Evolutionary conservation across 2,113 vertebrate genomes (phyloP), one percentile per base, ranked within the genome.

Genomic region (Thalassoma bifasciatum): DNA sequence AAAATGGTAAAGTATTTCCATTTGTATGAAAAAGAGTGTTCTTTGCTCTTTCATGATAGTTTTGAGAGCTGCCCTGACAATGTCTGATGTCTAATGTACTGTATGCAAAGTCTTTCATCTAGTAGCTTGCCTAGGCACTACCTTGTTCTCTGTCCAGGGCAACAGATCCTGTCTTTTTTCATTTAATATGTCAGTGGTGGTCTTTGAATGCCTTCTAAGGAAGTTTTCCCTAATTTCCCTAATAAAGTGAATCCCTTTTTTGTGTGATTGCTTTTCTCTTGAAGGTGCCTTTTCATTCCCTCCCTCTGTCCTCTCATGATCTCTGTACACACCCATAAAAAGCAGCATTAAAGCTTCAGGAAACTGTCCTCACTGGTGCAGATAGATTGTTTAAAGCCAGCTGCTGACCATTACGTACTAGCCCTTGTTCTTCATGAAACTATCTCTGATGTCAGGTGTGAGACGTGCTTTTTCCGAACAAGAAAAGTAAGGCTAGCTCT

Each of bases 341-440:
- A 46, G 42, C 19, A 62, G 60, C 36, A 13, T 37, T 59, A 40
- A 36, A 68, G 4, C n/a, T n/a, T n/a, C 60, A 66, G 60, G 66
- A 74, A 72, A 40, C 61, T 86, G 57, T 71, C 65, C 67, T 78
- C 24, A 21, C 14, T 86, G 78, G 64, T 2, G 10, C 54, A 76
- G 68, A 79, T 80, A 76, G 81, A 70, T 52, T 71, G 62, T 64
- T 38, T 76, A 66, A 83, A 80, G 60, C 75, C 91, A 92, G 88
- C 86, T 91, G 95, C 92, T 95, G 91, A 86, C 69, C 59, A 94
- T 96, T 95, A 95, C 64, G 77, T 26, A 83, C 83, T 58, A 87
- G 65, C 77, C 83, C 89, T 89, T 87, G 91, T 89, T 86, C 76
- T 14, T 88, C 76, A 79, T 91, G 70, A 86, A 88, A 88, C 90